A percentile compares a stretch with the other conserved stretches of the same genome.
Conservation (phyloP, 2,113 vertebrate species). For the Trogon surrucura region DNA sequence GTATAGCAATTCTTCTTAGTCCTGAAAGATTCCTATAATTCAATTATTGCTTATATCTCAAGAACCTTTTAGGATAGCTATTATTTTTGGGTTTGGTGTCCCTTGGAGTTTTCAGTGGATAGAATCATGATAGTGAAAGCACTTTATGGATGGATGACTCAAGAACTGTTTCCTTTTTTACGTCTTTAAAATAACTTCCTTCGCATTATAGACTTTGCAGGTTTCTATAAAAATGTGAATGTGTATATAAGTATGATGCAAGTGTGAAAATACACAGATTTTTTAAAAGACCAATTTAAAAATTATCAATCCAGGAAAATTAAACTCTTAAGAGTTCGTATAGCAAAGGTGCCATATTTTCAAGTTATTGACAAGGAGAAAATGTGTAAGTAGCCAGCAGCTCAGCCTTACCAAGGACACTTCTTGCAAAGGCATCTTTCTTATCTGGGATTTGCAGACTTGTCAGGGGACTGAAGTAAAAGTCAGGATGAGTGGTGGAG, state of each 20-base stretch:
- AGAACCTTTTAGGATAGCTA: not conserved
- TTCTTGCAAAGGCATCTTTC: not conserved
- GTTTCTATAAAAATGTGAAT: not conserved
- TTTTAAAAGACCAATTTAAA: not conserved
- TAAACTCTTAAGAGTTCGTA: not conserved
- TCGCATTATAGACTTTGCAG: not conserved
- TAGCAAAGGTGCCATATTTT: not conserved
- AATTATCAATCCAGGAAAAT: not conserved
- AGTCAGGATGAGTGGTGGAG: not conserved
- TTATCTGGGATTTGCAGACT: not conserved
- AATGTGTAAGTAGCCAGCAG: not conserved
- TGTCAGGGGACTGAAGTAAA: not conserved
- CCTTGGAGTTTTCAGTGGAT: not conserved
- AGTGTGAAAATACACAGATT: not conserved
- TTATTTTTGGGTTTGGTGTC: not conserved
- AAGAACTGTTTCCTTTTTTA: conserved; percentile 3
- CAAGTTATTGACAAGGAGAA: not conserved
- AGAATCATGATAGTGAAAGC: not conserved
- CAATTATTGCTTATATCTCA: not conserved
- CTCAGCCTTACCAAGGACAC: not conserved
- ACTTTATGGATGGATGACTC: conserved; percentile 4
- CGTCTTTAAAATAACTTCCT: conserved; percentile 32
- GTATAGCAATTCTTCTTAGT: not conserved
- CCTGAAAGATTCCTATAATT: not conserved
- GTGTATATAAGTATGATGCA: not conserved